Conservation (phyloP, 2,797 vertebrate genomes). For the Microctenopoma stevenorrisi region DNA sequence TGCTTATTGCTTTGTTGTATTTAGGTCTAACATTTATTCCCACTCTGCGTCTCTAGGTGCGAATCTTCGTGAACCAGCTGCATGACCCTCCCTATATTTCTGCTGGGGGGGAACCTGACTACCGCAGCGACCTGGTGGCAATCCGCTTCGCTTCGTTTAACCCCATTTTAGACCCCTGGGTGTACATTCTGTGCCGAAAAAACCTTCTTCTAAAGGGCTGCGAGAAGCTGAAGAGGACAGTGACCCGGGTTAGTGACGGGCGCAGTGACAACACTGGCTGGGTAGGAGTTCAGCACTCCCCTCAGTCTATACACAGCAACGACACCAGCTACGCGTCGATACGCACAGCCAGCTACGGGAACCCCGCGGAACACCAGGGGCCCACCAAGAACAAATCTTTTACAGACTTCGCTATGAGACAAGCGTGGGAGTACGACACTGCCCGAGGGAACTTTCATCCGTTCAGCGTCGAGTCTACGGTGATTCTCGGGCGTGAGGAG, state of each 20-base stretch:
- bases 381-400: constrained; percentile 60
- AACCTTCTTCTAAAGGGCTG: constrained; percentile 84
- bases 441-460: constrained; percentile 80
- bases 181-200: constrained; percentile 86
- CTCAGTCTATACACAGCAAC: constrained; percentile 78
- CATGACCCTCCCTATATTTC: constrained; percentile 80
- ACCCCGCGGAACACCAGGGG: constrained; percentile 31
- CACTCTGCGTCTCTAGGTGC: constrained; percentile 70
- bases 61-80: constrained; percentile 85
- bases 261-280: constrained; percentile 57
- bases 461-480: constrained; percentile 78
- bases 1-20: background rate
- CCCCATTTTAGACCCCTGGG: constrained; percentile 87
- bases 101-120: constrained; percentile 77
- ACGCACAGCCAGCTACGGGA: constrained; percentile 67
- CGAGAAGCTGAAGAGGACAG: constrained; percentile 70
- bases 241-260: constrained; percentile 44
- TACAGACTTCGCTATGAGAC: constrained; percentile 75
- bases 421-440: constrained; percentile 82
- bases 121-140: constrained; percentile 80
- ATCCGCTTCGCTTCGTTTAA: constrained; percentile 89
- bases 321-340: constrained; percentile 84
- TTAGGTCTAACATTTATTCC: background rate
- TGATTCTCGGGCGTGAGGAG: constrained; percentile 52
- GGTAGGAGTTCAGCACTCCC: constrained; percentile 74